Evolutionary conservation across 1,140 invertebrate genomes (phyloP).

Genomic region (Bombus breviceps): DNA sequence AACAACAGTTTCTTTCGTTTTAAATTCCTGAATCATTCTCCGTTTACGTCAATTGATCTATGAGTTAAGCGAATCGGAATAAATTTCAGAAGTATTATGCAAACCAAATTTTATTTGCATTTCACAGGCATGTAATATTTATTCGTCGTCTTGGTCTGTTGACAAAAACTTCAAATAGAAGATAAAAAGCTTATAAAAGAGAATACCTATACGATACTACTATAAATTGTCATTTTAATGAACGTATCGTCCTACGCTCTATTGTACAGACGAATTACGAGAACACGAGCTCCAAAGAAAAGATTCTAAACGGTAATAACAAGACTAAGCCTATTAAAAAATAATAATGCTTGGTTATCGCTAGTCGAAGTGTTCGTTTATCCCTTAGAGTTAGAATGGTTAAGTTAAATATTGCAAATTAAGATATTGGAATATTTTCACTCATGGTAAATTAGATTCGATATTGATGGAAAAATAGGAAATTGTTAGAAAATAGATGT

Average conservation of each 20-base stretch:
- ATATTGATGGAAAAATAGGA: no score
- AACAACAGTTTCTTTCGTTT: neutral
- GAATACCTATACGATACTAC: neutral
- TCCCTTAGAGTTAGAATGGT: neutral
- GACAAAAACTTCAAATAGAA: neutral
- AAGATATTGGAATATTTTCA: neutral
- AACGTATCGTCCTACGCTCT: no score
- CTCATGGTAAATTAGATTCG: no score
- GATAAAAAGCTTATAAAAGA: neutral
- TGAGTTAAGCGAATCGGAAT: neutral
- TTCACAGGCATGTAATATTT: neutral
- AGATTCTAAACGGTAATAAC: neutral
- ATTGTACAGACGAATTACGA: neutral
- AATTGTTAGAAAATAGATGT: no score
- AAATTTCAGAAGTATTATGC: neutral
- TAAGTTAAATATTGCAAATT: neutral
- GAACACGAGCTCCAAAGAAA: neutral
- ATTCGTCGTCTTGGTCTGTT: no score
- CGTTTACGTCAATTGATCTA: constrained; percentile 11
- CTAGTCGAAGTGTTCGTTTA: neutral
- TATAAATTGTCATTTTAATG: no score
- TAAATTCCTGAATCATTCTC: neutral
- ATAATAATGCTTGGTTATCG: neutral
- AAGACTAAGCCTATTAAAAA: neutral
- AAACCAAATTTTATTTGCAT: neutral